Base-by-base conservation (phyloP, 2,888 invertebrate species). In the Papilio demoleus region DNA sequence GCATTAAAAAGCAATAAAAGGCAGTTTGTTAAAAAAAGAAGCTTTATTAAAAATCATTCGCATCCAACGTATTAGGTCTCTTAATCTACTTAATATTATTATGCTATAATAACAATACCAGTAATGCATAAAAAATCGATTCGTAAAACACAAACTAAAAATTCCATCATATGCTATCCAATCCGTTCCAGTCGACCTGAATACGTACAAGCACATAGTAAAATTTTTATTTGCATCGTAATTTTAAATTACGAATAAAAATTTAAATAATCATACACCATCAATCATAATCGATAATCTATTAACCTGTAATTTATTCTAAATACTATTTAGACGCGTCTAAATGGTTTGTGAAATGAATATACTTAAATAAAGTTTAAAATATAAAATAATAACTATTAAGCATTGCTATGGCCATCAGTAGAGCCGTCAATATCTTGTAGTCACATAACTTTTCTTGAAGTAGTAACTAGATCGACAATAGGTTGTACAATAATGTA, bases 401-500 rank as follows among this genome's bases (percentile, higher is more conserved):
- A 90, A 3, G 85, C 88, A 53, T 73, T 74, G 72, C 91, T 90
- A 47, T 86, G 85, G n/a, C 84, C 85, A 71, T 78, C 79, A 17
- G 79, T 80, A 1, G 88, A 85, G 14, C 82, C 84, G 1, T 74
- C 68, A 1, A 87, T 65, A 27, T 81, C 73, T 56, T 78, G 50
- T 76, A 88, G 88, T 92, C 88, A 92, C 81, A 91, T 70, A 1
- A 79, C 69, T 2, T 86, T 86, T 70, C 81, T 84, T 1, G 87
- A 84, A 2, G 85, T 87, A 0, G 88, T 79, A 42, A 92, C 74
- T 70, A 92, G 78, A 65, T 92, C 82, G 2, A 82, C 72, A 53
- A 92, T 81, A 9, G 92, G 92, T 73, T 92, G 91, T 12, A 90
- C 68, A 14, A 92, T 61, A 1, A 85, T 77, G 71, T 92, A 92